Evolutionary conservation across 2,113 vertebrate genomes (phyloP).

Genomic region (Mobula hypostoma): DNA sequence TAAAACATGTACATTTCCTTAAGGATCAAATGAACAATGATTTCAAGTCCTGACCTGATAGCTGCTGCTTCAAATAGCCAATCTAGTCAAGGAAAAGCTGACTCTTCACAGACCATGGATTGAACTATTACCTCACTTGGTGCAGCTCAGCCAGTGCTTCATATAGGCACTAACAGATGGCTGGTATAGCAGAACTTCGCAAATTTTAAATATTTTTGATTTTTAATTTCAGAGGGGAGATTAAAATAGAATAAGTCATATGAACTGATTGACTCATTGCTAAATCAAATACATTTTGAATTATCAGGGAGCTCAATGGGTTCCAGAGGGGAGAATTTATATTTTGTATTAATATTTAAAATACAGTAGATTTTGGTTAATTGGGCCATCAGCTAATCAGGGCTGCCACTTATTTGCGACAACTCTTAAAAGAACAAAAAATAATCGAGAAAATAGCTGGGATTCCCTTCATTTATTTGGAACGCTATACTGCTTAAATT

Average conservation of each 20-base stretch:
- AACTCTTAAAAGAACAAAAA: too few species aligned
- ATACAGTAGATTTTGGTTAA: too few species aligned
- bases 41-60: not conserved
- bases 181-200: not conserved
- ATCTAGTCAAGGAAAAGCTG: not conserved
- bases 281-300: not conserved
- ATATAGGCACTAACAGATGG: not conserved
- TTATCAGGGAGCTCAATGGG: not conserved
- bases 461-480: too few species aligned
- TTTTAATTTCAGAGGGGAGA: not conserved
- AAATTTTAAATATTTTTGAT: not conserved
- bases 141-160: not conserved
- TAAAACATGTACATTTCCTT: not conserved
- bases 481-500: too few species aligned
- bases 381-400: too few species aligned
- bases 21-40: not conserved
- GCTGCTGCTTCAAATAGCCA: not conserved
- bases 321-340: not conserved
- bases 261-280: not conserved
- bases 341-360: slow-evolving; percentile 5
- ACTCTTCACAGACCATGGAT: not conserved
- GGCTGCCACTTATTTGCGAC: too few species aligned
- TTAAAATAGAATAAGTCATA: not conserved
- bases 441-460: too few species aligned
- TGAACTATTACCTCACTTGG: not conserved